Evolutionary conservation across 2,888 invertebrate genomes (phyloP).

Genomic region (Tiliacea citrago): DNA sequence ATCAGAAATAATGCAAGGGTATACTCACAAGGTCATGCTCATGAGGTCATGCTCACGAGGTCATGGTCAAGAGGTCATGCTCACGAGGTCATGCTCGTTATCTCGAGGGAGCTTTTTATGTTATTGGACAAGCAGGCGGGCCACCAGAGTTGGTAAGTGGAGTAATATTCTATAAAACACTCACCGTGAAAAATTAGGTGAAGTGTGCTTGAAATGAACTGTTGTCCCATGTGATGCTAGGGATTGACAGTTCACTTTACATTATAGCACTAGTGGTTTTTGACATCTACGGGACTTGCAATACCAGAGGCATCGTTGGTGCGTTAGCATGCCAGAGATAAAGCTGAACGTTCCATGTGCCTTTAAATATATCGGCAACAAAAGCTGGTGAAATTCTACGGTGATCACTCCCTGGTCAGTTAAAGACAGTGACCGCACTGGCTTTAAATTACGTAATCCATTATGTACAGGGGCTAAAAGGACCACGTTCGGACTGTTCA

Average conservation of each 20-base stretch:
- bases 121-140: background rate
- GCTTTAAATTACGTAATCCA: background rate
- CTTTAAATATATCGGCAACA: background rate
- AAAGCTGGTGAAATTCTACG: conserved; percentile 27
- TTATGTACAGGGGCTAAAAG: conserved; percentile 12
- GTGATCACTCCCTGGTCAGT: background rate
- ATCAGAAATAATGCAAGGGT: background rate
- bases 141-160: background rate
- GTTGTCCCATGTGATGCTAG: too few species aligned
- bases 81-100: background rate
- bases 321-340: background rate
- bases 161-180: too few species aligned
- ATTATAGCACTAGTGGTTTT: background rate
- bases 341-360: conserved; percentile 3
- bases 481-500: conserved; percentile 27
- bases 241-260: too few species aligned
- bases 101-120: background rate
- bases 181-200: too few species aligned
- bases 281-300: background rate
- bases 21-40: too few species aligned
- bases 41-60: background rate
- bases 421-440: background rate
- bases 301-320: background rate
- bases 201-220: too few species aligned
- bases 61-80: background rate